A percentile compares a stretch with the other conserved stretches of the same genome.
Evolutionary conservation across 2,888 invertebrate genomes (phyloP).

Genomic region (Xanthorhoe designata): DNA sequence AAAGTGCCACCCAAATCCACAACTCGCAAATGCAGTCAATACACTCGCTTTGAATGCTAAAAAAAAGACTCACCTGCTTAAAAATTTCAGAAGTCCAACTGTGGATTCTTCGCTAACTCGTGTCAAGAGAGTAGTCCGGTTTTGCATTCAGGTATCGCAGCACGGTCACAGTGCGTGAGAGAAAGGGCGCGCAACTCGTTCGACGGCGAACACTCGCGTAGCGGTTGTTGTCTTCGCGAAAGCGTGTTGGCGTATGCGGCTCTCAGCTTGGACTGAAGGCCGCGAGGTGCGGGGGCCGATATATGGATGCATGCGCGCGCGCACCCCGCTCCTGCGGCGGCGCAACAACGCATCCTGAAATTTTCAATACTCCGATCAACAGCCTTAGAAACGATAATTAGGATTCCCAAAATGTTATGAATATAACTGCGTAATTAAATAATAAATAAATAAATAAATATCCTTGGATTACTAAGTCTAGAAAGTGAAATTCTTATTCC

Average conservation of each 20-base stretch:
- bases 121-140: slow-evolving; percentile 80
- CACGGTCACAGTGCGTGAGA: slow-evolving; percentile 83
- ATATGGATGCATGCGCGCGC: slow-evolving; percentile 71
- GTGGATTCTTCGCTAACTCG: slow-evolving; percentile 69
- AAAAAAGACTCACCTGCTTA: slow-evolving; percentile 68
- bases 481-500: too few relatives aligned
- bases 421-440: not conserved
- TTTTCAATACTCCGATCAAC: slow-evolving; percentile 5
- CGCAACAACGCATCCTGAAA: slow-evolving; percentile 41
- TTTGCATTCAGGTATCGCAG: slow-evolving; percentile 82
- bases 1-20: slow-evolving; percentile 62
- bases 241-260: slow-evolving; percentile 75
- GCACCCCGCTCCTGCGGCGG: slow-evolving; percentile 59
- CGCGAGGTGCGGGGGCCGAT: slow-evolving; percentile 81
- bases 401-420: not conserved
- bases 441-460: too few relatives aligned
- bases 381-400: not conserved
- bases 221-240: slow-evolving; percentile 73
- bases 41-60: slow-evolving; percentile 64
- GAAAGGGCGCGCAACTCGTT: slow-evolving; percentile 81
- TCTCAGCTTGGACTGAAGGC: slow-evolving; percentile 80
- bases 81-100: slow-evolving; percentile 64
- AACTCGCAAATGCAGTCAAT: slow-evolving; percentile 67
- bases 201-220: slow-evolving; percentile 76
- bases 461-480: too few relatives aligned